phyloP scores from a whole-genome alignment of 1,140 invertebrate species.

The Euura saliciscinereae region DNA sequence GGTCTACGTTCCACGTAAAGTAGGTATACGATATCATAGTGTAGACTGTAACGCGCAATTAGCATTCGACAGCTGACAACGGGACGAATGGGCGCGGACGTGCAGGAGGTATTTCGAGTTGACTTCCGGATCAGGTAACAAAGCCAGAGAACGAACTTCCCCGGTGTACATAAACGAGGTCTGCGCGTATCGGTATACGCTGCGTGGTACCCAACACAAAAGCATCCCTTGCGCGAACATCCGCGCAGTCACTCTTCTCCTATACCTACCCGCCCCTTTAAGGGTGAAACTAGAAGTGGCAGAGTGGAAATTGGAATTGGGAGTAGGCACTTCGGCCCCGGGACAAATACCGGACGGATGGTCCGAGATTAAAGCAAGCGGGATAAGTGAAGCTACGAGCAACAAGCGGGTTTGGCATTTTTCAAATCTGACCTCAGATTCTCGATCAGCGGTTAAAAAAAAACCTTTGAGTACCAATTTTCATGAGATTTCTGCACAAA shows the following conservation, averaged over 20 bases:
- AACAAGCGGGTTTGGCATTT: neutral
- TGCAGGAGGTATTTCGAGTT: conserved; percentile 4
- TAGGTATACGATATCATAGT: too few relatives aligned
- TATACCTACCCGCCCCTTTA: neutral
- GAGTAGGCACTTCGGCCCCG: neutral
- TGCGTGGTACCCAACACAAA: neutral
- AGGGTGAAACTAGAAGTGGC: conserved; percentile 3
- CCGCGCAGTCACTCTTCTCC: too few relatives aligned
- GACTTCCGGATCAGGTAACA: conserved; percentile 6
- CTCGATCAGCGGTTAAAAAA: too few relatives aligned
- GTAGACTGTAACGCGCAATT: neutral
- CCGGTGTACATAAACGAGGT: neutral
- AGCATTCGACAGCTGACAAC: conserved; percentile 1
- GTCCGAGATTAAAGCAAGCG: neutral
- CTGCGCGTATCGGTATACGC: neutral
- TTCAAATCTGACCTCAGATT: too few relatives aligned
- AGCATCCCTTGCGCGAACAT: too few relatives aligned
- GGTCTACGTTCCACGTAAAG: too few relatives aligned
- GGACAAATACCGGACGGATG: conserved; percentile 1
- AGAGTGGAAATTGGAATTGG: conserved; percentile 4
- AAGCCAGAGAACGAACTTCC: neutral
- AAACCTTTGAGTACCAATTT: too few relatives aligned
- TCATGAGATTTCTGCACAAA: too few relatives aligned
- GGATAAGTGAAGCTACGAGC: neutral
- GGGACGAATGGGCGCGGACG: neutral